Base-by-base conservation (phyloP, 2,113 vertebrate genomes). In the Leptodactylus fuscus region DNA sequence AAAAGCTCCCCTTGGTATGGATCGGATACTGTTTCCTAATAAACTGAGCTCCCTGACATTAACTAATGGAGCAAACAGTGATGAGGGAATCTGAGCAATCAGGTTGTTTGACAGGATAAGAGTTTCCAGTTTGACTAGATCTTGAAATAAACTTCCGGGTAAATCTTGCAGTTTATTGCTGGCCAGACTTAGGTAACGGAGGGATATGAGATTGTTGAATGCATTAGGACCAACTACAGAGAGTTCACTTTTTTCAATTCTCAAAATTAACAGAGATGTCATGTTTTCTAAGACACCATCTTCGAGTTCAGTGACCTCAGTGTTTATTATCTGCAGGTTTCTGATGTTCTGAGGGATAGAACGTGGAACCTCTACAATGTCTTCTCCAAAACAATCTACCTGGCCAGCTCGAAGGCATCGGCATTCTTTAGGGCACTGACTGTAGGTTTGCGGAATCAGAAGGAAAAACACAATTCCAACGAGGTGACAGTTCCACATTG, bases 121-220 rank as follows among this genome's bases (percentile, higher is more conserved):
- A 0, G 95, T 95, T 93, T 98, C 98, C 29, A 99, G 93, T 49
- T 93, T 96, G 85, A 93, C 93, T 89, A 96, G 93, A 51, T 92
- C 90, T 12, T 92, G 88, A 1, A 95, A 94, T 81, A 90, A 83
- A 85, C 90, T 94, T 29, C 94, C 78, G 0, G 97, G 96, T 82
- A 95, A 90, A 27, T 91, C 85, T 88, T 91, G 90, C 22, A 95
- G 88, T 88, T 88, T 92, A 87, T 95, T 95, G 89, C 92, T 94
- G 86, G 93, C 89, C 7, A 95, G 90, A 84, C 94, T 95, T 85
- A 95, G 92, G 89, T 94, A 94, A 69, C 93, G 94, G 86, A 95
- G 89, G 0, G 93, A 90, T 0, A 90, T 89, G 76, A 95, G 89
- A 87, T 88, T 85, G 49, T 87, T 90, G 88, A 95, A 95, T 81